Evolutionary conservation across 2,888 invertebrate species (phyloP).

Genomic region (Cephus pulcher): DNA sequence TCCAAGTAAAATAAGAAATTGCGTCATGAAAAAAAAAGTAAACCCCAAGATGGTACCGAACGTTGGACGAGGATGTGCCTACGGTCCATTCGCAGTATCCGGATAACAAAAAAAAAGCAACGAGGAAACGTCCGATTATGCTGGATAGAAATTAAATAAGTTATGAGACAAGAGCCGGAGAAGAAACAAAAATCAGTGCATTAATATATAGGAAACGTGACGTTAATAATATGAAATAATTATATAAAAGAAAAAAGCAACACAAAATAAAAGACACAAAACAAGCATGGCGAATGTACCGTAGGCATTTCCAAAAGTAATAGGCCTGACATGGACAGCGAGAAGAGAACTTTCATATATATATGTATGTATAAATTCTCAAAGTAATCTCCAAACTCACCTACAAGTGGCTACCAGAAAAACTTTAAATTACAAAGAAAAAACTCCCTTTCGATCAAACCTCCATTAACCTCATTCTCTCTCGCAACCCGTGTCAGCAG

Average conservation of each 20-base stretch:
- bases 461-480: background rate
- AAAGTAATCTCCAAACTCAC: background rate
- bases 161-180: background rate
- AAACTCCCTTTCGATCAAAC: background rate
- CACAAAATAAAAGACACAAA: constrained; percentile 18
- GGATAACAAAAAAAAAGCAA: background rate
- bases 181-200: background rate
- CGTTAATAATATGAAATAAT: background rate
- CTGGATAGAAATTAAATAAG: background rate
- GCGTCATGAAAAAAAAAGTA: background rate
- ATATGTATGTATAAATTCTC: background rate
- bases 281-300: constrained; percentile 9
- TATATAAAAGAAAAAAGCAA: background rate
- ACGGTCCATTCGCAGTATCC: background rate
- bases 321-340: background rate
- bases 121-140: background rate
- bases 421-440: no score
- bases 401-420: no score
- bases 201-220: background rate
- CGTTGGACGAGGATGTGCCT: background rate
- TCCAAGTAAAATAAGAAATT: background rate
- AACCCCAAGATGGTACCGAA: background rate
- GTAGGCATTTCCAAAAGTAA: background rate
- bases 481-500: background rate
- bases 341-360: background rate